phyloP scores from a whole-genome alignment of 2,888 invertebrate species.

The Candidula unifasciata region DNA sequence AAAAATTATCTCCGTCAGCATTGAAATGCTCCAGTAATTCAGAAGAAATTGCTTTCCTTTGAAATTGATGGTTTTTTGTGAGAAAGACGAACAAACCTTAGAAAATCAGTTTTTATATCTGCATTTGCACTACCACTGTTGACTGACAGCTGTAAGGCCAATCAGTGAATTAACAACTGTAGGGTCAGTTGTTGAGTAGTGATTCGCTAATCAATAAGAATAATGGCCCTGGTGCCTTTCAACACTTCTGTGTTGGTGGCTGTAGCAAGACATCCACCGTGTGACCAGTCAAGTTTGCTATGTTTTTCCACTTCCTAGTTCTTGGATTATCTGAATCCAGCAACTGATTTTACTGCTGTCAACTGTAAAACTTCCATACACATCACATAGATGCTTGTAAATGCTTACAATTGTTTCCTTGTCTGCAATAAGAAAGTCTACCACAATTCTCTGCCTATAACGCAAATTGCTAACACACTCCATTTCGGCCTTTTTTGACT shows the following conservation, averaged over 20 bases:
- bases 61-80: conserved; percentile 3
- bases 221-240: not conserved
- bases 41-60: conserved; percentile 5
- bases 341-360: not conserved
- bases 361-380: conserved; percentile 13
- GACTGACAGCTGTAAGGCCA: not conserved
- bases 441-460: not conserved
- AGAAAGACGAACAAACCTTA: not conserved
- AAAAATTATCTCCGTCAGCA: not conserved
- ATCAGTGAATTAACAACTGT: not conserved
- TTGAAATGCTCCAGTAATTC: not conserved
- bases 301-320: not conserved
- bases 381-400: conserved; percentile 7
- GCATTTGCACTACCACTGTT: not conserved
- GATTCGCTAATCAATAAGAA: conserved; percentile 1
- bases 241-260: conserved; percentile 1
- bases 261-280: not conserved
- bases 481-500: not conserved
- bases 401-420: not conserved
- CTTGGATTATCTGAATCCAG: not conserved
- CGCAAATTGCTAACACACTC: not conserved
- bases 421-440: not conserved
- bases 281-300: not conserved
- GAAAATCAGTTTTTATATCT: conserved; percentile 9
- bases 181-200: not conserved